Evolutionary conservation across 1,140 invertebrate genomes (phyloP).

Genomic region (Drosophila subpulchrella): DNA sequence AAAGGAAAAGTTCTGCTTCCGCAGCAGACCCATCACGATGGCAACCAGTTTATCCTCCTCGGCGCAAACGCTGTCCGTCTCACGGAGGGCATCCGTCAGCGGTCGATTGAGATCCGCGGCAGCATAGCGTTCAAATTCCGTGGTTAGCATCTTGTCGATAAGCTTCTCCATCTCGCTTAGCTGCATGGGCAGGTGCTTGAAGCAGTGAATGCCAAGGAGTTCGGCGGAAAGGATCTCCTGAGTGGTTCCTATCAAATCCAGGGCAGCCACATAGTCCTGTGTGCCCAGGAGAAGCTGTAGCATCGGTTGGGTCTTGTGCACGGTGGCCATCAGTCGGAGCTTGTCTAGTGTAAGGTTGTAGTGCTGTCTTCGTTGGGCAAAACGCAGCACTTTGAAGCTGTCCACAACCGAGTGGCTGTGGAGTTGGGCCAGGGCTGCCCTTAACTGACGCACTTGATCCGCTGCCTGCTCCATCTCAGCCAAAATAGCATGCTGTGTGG

Average conservation of each 20-base stretch:
- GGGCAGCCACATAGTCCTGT: conserved; percentile 98
- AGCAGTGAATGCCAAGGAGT: conserved; percentile 95
- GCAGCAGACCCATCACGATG: conserved; percentile 94
- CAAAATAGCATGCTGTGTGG: conserved; percentile 96
- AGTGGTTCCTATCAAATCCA: conserved; percentile 97
- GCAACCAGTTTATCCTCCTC: conserved; percentile 94
- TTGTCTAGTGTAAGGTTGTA: conserved; percentile 89
- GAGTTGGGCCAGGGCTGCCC: conserved; percentile 89
- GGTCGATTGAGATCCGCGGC: conserved; percentile 96
- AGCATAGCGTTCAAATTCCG: conserved; percentile 97
- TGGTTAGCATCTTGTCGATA: conserved; percentile 98
- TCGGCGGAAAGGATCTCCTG: conserved; percentile 97
- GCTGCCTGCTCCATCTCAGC: conserved; percentile 94
- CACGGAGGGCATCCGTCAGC: conserved; percentile 85
- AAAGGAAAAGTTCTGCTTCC: conserved; percentile 94
- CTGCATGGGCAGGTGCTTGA: conserved; percentile 97
- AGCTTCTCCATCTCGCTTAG: conserved; percentile 98
- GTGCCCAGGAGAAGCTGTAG: conserved; percentile 97
- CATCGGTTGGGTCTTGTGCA: conserved; percentile 98
- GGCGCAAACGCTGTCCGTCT: conserved; percentile 87
- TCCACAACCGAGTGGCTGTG: conserved; percentile 92
- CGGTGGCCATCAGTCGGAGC: conserved; percentile 96
- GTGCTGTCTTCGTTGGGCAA: conserved; percentile 88
- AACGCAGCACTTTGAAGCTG: conserved; percentile 91
- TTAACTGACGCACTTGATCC: conserved; percentile 91